Conservation (phyloP, 2,888 invertebrate species). For the Sarcophaga caerulescens region DNA sequence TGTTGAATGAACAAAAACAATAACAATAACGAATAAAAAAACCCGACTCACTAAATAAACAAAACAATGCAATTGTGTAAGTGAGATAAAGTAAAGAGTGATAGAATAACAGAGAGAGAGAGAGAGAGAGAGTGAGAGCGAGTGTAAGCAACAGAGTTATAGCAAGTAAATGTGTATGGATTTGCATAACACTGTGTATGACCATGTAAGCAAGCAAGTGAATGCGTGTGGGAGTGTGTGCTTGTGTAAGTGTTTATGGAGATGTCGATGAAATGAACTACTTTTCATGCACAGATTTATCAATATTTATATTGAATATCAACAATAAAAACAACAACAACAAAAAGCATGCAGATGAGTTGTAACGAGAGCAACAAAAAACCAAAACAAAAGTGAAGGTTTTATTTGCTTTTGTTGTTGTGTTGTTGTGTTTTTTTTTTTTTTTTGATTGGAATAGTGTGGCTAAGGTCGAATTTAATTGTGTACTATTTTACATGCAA, state of each 20-base stretch:
- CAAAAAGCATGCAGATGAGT: not conserved
- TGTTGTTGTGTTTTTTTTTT: too few species aligned
- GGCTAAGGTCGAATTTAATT: conserved; percentile 35
- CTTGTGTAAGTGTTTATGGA: conserved; percentile 3
- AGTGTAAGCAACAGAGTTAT: too few species aligned
- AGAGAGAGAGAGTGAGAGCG: too few species aligned
- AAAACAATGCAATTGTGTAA: too few species aligned
- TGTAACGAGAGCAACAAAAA: too few species aligned
- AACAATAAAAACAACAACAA: conserved; percentile 21
- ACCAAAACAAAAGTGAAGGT: not conserved
- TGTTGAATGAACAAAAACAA: too few species aligned
- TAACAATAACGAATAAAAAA: not conserved
- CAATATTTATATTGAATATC: conserved; percentile 21
- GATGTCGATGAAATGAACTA: conserved; percentile 18
- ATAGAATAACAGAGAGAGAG: too few species aligned
- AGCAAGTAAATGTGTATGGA: too few species aligned
- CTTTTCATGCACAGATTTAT: conserved; percentile 39
- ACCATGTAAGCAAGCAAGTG: not conserved
- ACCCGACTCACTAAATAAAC: not conserved
- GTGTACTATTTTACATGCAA: conserved; percentile 1
- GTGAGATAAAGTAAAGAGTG: too few species aligned
- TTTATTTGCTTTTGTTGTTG: too few species aligned
- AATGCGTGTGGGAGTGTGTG: conserved; percentile 1
- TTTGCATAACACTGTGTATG: too few species aligned
- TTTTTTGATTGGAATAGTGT: too few species aligned